These are phyloP conservation scores for Prosopocoilus inquinatus DNA, from an alignment of 2,888 invertebrate species.

Conservation along the genomic window DNA sequence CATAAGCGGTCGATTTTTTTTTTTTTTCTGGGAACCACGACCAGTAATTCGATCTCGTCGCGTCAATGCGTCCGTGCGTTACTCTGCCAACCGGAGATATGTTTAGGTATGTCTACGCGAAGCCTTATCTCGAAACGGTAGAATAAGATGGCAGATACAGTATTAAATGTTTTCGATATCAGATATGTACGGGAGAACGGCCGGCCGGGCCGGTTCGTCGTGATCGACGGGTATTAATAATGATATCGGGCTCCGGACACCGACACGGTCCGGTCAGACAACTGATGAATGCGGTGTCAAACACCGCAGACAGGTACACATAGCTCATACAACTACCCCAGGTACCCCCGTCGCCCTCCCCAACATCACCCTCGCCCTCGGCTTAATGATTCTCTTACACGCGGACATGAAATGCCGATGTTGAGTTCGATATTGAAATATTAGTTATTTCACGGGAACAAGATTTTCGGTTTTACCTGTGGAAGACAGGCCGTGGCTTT, in stretches of 20 bases:
- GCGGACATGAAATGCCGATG: too few relatives aligned
- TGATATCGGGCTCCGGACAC: constrained; percentile 44
- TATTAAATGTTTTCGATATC: constrained; percentile 18
- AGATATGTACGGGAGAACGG: constrained; percentile 4
- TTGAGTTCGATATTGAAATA: too few relatives aligned
- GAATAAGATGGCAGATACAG: constrained; percentile 1
- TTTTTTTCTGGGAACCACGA: too few relatives aligned
- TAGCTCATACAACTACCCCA: constrained; percentile 30
- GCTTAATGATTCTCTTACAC: neutral
- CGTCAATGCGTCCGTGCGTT: neutral
- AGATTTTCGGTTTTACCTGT: too few relatives aligned
- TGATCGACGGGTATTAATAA: constrained; percentile 33
- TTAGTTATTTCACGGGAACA: too few relatives aligned
- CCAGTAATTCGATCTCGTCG: too few relatives aligned
- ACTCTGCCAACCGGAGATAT: neutral
- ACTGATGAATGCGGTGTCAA: constrained; percentile 41
- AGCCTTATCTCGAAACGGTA: neutral
- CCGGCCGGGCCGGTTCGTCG: neutral
- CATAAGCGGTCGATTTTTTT: too few relatives aligned
- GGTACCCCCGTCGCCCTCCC: constrained; percentile 14
- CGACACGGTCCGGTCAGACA: constrained; percentile 40
- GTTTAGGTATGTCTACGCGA: neutral
- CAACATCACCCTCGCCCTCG: constrained; percentile 18
- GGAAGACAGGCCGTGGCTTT: too few relatives aligned
- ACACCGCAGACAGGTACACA: constrained; percentile 34